Percentiles rank a stretch among this genome's conserved stretches.
Evolutionary conservation across 1,140 invertebrate species (phyloP).

Genomic region (Drosophila tsacasi): DNA sequence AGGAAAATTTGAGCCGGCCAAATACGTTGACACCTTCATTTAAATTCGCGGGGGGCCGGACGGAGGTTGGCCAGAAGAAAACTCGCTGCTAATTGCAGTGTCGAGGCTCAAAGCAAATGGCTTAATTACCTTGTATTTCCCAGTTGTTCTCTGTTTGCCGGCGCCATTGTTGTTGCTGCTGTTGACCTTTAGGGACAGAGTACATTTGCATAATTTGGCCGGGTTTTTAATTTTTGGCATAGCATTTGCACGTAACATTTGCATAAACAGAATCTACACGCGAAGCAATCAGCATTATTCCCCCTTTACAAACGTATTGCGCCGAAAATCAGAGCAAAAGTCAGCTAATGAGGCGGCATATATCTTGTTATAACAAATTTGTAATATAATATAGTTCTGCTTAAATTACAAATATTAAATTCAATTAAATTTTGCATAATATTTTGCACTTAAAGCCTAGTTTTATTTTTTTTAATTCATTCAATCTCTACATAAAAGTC

Average conservation of each 20-base stretch:
- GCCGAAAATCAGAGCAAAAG: conserved; percentile 41
- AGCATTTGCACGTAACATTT: conserved; percentile 61
- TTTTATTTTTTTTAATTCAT: background rate
- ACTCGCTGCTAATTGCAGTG: conserved; percentile 71
- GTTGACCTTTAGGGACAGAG: conserved; percentile 61
- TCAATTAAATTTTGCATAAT: background rate
- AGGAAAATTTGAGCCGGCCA: conserved; percentile 48
- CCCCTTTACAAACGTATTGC: conserved; percentile 31
- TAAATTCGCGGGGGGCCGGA: conserved; percentile 34
- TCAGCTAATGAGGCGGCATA: background rate
- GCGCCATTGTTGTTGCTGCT: conserved; percentile 11
- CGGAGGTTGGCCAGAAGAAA: conserved; percentile 27
- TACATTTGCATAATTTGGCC: conserved; percentile 79
- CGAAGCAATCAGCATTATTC: conserved; percentile 55
- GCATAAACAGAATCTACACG: conserved; percentile 61
- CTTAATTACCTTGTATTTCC: conserved; percentile 70
- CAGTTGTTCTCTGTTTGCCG: conserved; percentile 18
- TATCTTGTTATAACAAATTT: background rate
- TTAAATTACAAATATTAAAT: background rate
- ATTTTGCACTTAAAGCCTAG: background rate
- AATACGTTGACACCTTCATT: conserved; percentile 78
- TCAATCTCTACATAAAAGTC: background rate
- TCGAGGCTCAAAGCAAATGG: conserved; percentile 69
- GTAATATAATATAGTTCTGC: background rate
- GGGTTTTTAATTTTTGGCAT: conserved; percentile 57